Base-by-base conservation (phyloP, 2,113 vertebrate species). In the Atherinomorus stipes region DNA sequence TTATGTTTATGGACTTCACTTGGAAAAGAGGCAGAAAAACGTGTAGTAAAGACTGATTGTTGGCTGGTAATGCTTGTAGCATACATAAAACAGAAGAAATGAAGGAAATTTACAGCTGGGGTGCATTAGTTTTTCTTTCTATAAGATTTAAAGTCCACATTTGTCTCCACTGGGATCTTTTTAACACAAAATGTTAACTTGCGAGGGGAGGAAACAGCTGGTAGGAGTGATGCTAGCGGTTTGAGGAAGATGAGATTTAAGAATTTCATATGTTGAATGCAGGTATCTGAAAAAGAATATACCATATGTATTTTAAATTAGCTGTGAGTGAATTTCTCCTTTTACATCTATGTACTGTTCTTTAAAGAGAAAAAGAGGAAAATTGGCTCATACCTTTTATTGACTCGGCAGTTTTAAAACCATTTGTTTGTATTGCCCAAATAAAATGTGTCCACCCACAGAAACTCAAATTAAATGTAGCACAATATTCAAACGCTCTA, bases 401-500 rank as follows among this genome's bases (percentile, higher is more conserved):
- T 61, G 22, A 69, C 47, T 67, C 21, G 60, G 28, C 34, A 51
- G 15, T 11, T 47, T 7, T 40, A 23, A 52, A 47, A 56, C 58
- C 7, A 54, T 38, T 64, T 76, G 11, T 73, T 70, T 19, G 28
- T 42, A 53, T 19, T 4, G 0, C 21, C 5, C 3, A 42, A 49
- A 64, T 62, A 15, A 51, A 56, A 44, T 31, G 0, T n/a, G 16
- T 58, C 56, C 34, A 31, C 44, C 34, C 54, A 47, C 58, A 19
- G 54, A 66, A 58, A 60, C 70, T 56, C 10, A 1, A 65, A 64
- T 57, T 22, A 51, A 60, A 37, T 63, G 25, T 12, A 26, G 51
- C 37, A 4, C 28, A 65, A 57, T 51, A 25, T 34, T 56, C n/a
- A 44, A 57, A 54, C 0, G 0, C 23, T 62, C 21, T 69, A 66